These are phyloP conservation scores for Phalacrocorax aristotelis DNA, from an alignment of 2,113 vertebrate species.

Conservation along the genomic window DNA sequence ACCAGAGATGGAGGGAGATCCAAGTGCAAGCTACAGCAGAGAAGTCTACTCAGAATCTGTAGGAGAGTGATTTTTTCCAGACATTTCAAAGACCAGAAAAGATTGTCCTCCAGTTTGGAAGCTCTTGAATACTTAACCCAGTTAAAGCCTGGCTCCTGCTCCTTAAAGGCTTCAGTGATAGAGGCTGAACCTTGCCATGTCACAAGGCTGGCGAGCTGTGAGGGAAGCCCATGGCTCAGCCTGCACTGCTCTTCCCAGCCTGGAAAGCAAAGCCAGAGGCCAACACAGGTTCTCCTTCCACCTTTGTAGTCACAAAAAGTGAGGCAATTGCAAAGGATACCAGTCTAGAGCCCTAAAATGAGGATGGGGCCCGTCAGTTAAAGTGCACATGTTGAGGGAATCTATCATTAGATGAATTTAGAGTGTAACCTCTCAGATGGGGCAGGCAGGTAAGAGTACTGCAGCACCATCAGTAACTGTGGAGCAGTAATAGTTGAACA, in stretches of 20 bases:
- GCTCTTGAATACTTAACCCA: background rate
- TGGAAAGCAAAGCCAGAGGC: background rate
- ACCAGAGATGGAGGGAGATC: background rate
- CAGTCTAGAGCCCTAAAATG: background rate
- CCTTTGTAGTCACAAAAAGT: background rate
- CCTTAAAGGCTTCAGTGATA: fast-evolving
- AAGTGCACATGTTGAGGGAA: background rate
- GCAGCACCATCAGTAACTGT: background rate
- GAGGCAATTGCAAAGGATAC: background rate
- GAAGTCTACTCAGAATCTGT: background rate
- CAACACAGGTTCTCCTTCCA: background rate
- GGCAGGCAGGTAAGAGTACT: background rate
- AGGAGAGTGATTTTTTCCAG: background rate
- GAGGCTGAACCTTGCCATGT: background rate
- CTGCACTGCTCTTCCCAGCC: background rate
- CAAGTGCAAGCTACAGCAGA: background rate
- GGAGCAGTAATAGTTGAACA: background rate
- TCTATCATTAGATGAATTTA: background rate
- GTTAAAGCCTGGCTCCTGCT: background rate
- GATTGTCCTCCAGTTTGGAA: background rate
- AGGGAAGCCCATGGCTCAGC: background rate
- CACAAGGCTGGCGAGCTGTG: fast-evolving
- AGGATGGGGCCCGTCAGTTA: background rate
- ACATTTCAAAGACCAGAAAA: background rate
- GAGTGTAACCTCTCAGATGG: background rate